Evolutionary conservation across 1,140 invertebrate genomes (phyloP).

Genomic region (Zaprionus inermis): DNA sequence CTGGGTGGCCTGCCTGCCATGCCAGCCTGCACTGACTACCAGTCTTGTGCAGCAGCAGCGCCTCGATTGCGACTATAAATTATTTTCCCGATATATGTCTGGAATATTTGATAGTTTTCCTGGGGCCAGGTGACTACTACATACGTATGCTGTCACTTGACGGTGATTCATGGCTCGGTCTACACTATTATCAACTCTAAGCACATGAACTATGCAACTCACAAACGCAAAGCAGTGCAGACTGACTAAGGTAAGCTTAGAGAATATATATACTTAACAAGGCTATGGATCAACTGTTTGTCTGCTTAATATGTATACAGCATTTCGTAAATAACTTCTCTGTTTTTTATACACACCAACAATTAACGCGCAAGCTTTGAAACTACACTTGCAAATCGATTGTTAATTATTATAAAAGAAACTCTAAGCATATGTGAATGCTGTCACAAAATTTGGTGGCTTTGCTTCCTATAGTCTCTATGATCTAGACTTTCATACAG

Average conservation of each 20-base stretch:
- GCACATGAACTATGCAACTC: background rate
- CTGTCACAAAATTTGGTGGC: too few relatives aligned
- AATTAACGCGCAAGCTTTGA: too few relatives aligned
- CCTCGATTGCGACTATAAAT: constrained; percentile 73
- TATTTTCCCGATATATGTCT: constrained; percentile 55
- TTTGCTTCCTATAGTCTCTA: too few relatives aligned
- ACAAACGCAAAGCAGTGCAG: background rate
- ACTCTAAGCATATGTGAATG: too few relatives aligned
- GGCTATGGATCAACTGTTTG: too few relatives aligned
- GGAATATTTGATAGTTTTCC: constrained; percentile 62
- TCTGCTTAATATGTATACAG: too few relatives aligned
- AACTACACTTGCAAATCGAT: too few relatives aligned
- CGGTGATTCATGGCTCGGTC: constrained; percentile 62
- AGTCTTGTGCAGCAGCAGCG: constrained; percentile 44
- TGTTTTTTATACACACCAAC: too few relatives aligned
- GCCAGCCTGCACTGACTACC: constrained; percentile 22
- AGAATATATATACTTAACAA: too few relatives aligned
- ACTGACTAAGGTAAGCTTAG: background rate
- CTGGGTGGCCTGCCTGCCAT: constrained; percentile 59
- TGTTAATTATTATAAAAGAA: too few relatives aligned
- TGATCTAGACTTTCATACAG: too few relatives aligned
- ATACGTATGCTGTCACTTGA: constrained; percentile 18
- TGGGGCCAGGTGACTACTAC: constrained; percentile 21
- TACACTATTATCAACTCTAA: background rate
- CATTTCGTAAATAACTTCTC: too few relatives aligned